These are phyloP conservation scores for Falco punctatus DNA, from an alignment of 2,113 vertebrate genomes.

Conservation along the genomic window DNA sequence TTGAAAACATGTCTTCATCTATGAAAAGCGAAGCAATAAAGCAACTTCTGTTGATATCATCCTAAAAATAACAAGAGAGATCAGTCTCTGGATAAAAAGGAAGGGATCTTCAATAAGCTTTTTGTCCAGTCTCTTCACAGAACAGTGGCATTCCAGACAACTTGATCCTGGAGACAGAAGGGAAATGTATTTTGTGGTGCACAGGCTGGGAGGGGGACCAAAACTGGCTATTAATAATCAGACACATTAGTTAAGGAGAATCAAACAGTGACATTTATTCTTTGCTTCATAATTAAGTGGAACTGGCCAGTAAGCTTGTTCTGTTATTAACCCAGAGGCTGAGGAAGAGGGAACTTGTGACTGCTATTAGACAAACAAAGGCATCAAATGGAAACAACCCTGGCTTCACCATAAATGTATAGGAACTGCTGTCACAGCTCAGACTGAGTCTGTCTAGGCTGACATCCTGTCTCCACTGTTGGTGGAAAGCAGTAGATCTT, in stretches of 20 bases:
- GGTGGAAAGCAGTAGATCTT: background rate
- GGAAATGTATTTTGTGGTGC: background rate
- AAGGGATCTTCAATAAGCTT: conserved; percentile 20
- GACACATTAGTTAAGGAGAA: background rate
- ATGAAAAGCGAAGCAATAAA: background rate
- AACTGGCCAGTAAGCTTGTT: background rate
- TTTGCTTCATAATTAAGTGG: background rate
- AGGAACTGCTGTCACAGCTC: background rate
- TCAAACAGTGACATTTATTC: background rate
- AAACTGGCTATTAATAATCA: conserved; percentile 13
- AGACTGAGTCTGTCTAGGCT: background rate
- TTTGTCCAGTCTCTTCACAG: conserved; percentile 24
- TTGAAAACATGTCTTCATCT: background rate
- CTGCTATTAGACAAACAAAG: background rate
- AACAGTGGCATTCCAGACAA: conserved; percentile 4
- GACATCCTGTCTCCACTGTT: background rate
- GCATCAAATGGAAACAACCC: background rate
- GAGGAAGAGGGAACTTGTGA: conserved; percentile 5
- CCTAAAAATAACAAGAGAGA: conserved; percentile 42
- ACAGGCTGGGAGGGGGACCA: background rate
- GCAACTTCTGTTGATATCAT: background rate
- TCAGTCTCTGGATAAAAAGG: background rate
- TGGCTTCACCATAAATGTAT: background rate
- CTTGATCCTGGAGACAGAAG: background rate
- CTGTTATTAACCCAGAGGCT: background rate